These are phyloP conservation scores for Apteryx mantelli DNA, from an alignment of 2,113 vertebrate species.

Conservation along the genomic window DNA sequence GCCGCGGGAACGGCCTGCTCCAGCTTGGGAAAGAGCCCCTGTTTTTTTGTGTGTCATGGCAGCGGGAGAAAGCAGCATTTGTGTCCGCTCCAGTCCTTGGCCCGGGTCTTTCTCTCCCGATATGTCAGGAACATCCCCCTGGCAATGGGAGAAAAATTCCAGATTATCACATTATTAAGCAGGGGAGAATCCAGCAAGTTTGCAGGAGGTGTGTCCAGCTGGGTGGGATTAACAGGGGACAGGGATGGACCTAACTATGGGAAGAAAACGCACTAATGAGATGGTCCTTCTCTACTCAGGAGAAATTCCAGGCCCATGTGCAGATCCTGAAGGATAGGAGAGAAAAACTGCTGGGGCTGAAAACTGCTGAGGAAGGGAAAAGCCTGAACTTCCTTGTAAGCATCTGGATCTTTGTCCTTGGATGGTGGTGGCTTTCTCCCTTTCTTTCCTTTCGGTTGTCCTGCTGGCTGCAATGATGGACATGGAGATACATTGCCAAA, in stretches of 20 bases:
- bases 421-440: not conserved
- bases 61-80: no score
- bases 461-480: fast-evolving
- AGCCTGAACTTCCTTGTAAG: conserved; percentile 47
- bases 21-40: no score
- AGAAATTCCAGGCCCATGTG: conserved; percentile 67
- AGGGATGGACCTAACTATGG: not conserved
- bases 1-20: no score
- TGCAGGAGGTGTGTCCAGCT: not conserved
- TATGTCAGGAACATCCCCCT: not conserved
- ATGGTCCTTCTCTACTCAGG: not conserved
- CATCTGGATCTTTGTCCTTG: not conserved
- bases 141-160: not conserved
- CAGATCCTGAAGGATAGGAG: conserved; percentile 50
- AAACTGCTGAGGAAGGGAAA: conserved; percentile 48
- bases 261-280: fast-evolving
- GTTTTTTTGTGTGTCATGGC: no score
- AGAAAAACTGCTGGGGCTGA: conserved; percentile 63
- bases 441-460: not conserved
- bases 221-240: not conserved
- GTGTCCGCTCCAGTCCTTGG: no score
- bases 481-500: fast-evolving
- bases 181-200: not conserved
- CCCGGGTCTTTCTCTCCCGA: not conserved
- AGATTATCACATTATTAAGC: not conserved